Base-by-base conservation (phyloP, 1,140 invertebrate genomes). In the Drosophila navojoa region DNA sequence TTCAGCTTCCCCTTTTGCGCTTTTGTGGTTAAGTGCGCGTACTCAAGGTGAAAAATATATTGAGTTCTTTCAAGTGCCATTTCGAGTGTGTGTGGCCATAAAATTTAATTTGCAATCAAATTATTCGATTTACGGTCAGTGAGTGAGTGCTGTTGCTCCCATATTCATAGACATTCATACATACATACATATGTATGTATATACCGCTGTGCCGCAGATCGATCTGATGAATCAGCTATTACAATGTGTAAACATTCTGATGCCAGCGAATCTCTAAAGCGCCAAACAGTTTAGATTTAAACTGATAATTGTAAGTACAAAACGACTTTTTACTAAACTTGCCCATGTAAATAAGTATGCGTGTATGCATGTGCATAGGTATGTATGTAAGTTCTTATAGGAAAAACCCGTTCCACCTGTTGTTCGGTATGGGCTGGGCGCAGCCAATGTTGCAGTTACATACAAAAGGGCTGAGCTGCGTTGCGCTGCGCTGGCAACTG, bases 11-110 rank as follows among this genome's bases (percentile, higher is more conserved):
- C 35, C 64, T 64, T 55, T 68, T 69, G 49, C 64, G 71, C 66
- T 68, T 81, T 84, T 69, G 80, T 68, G 80, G 80, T 75, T 82
- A 80, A 84, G 81, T 80, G 80, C 80, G 81, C 80, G 77, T 61
- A 85, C 81, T 85, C 81, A 84, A 85, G 81, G 80, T 80, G 81
- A 84, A 85, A 74, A 80, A 85, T 85, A 80, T 85, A 80, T 85
- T 85, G 74, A 80, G 80, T 84, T 84, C 80, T 84, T 84, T 80
- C 73, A 62, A 82, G 80, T 85, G 76, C 70, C 78, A 79, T 66
- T 71, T 76, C 53, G 63, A 62, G 71, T 67, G 69, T 69, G 44
- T 82, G 71, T 58, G 66, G 42, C 58, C 45, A 74, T 70, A 62
- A 82, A 82, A 82, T 64, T 82, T 64, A 68, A 76, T 82, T 76